Base-by-base conservation (phyloP, 1,140 invertebrate genomes). In the Zaprionus taronus region DNA sequence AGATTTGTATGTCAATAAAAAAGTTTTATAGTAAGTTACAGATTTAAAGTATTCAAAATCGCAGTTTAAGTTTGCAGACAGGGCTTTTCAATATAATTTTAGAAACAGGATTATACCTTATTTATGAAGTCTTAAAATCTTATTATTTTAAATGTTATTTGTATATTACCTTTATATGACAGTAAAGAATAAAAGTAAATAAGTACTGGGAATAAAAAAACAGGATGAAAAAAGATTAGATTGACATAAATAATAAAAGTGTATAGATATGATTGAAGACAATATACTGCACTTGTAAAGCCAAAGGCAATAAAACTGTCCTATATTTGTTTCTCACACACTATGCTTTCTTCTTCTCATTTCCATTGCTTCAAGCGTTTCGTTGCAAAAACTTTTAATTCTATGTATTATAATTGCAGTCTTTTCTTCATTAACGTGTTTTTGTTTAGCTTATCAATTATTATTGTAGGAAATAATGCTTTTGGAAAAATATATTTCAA, bases 341-440 rank as follows among this genome's bases (percentile, higher is more conserved):
- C 9, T 51, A 49, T 51, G 4, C 47, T 24, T 51, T 51, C 11
- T 51, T 51, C 20, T 51, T 20, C 47, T 51, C 20, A 51, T 51
- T 51, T 51, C 12, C 11, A 22, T 20, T 51, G 47, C 47, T 24
- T 51, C 47, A 51, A 51, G 47, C 20, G 14, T 51, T 51, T 51
- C 12, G 47, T 51, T 51, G 47, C 22, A 22, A 24, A 6, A 11
- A 22, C 20, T 24, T 51, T 51, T 51, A 12, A 51, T 51, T 51
- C 1, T 24, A 24, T 51, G 47, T 51, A 51, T 51, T 51, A 51
- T 49, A 49, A 12, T 24, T 51, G 47, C 17, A 24, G 20, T 51
- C 47, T 51, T 24, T 51, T 51, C 20, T 12, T 24, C 20, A 12
- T 22, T 22, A 51, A 24, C 47, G 9, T 57, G n/a, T 31, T 57